Base-by-base conservation (phyloP, 2,888 invertebrate genomes). In the Auanema sp. region DNA sequence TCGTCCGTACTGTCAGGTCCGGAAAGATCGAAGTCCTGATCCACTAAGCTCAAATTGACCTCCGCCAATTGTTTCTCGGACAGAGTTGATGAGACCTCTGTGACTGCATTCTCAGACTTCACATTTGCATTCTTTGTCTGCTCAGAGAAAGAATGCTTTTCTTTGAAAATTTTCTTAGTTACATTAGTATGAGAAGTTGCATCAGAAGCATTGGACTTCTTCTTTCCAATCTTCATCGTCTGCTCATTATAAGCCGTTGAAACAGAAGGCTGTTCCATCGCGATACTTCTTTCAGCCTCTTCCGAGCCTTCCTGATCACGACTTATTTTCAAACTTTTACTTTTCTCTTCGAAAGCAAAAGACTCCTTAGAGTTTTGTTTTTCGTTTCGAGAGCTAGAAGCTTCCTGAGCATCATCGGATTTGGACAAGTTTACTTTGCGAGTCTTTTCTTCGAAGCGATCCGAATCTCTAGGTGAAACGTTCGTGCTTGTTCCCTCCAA, bases 391-490 rank as follows among this genome's bases (percentile, higher is more conserved):
- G 33, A 33, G 8, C 8, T 33, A 33, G 33, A 33, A 33, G 33
- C 33, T 3, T 33, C 8, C 33, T 33, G 33, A 33, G 33, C 3
- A 33, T 5, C 33, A 33, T 33, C 33, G 8, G 33, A 33, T 8
- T 33, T 33, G 33, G 8, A 33, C 33, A 33, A 33, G 33, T 8
- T 33, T 8, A 33, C 8, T 33, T 33, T 33, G 8, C 33, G 16
- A 4, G 23, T 25, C 2, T 16, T 33, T 23, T 18, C 21, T 41
- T n/a, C 23, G 16, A 1, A 57, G 44, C 18, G 10, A 1, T 57
- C 57, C 43, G 8, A 43, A 42, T 56, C 43, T 41, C 14, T 40
- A 56, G 43, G 49, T 21, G 3, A 8, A 33, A 33, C 33, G n/a
- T n/a, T n/a, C n/a, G n/a, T n/a, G n/a, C n/a, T n/a, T n/a, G n/a